Evolutionary conservation across 2,797 vertebrate genomes (phyloP).

Genomic region (Trachurus trachurus): DNA sequence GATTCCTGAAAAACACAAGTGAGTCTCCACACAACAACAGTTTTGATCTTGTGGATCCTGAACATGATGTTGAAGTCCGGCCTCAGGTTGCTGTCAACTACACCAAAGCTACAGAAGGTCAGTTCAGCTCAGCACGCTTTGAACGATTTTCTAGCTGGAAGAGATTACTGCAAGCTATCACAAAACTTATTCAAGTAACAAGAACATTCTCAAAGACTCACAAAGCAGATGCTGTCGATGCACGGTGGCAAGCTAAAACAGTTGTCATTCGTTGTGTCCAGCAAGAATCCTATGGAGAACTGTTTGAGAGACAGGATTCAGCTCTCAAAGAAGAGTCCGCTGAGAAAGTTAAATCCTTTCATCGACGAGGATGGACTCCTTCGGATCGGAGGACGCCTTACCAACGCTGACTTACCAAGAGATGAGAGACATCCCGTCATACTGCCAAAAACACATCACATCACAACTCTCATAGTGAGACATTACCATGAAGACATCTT

Average conservation of each 20-base stretch:
- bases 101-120: neutral
- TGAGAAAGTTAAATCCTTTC: neutral
- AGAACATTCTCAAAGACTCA: neutral
- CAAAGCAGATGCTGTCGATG: neutral
- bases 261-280: neutral
- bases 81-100: neutral
- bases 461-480: neutral
- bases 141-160: constrained; percentile 6
- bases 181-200: neutral
- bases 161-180: neutral
- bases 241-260: neutral
- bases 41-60: constrained; percentile 13
- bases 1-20: neutral
- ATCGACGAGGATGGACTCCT: neutral
- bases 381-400: neutral
- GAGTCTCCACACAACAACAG: neutral
- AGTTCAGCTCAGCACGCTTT: neutral
- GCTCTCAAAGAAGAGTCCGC: neutral
- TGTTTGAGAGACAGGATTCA: neutral
- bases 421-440: neutral
- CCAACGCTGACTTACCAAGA: neutral
- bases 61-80: neutral
- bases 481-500: neutral
- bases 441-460: neutral
- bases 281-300: neutral